phyloP scores from a whole-genome alignment of 1,140 invertebrate genomes.

The Akabosia matsudoensis region DNA sequence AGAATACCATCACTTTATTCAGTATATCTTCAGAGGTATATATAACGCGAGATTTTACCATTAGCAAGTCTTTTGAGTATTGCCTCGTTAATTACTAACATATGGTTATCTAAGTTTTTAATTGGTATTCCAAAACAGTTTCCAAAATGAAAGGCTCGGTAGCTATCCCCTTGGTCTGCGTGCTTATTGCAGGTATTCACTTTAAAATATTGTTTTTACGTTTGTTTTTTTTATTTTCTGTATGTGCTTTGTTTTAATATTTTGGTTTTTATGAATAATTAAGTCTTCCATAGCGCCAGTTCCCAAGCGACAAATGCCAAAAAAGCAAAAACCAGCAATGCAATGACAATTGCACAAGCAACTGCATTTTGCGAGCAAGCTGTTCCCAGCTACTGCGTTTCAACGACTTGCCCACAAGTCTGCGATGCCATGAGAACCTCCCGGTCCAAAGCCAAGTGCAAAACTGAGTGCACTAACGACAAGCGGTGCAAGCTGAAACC shows the following conservation, averaged over 20 bases:
- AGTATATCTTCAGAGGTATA: no score
- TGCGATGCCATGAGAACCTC: not conserved
- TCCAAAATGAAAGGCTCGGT: not conserved
- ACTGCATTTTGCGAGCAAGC: conserved; percentile 9
- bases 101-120: not conserved
- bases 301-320: not conserved
- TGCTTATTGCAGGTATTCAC: conserved; percentile 4
- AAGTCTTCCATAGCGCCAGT: not conserved
- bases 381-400: not conserved
- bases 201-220: not conserved
- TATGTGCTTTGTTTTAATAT: not conserved
- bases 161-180: not conserved
- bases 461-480: not conserved
- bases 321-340: not conserved
- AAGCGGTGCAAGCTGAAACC: conserved; percentile 20
- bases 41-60: no score
- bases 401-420: conserved; percentile 3
- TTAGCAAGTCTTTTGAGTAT: no score
- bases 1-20: no score
- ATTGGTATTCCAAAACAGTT: not conserved
- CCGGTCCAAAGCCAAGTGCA: not conserved
- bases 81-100: no score
- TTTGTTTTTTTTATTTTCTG: not conserved
- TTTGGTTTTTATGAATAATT: not conserved
- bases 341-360: conserved; percentile 17